These are phyloP conservation scores for Sesia bembeciformis DNA, from an alignment of 2,888 invertebrate species.

Conservation along the genomic window DNA sequence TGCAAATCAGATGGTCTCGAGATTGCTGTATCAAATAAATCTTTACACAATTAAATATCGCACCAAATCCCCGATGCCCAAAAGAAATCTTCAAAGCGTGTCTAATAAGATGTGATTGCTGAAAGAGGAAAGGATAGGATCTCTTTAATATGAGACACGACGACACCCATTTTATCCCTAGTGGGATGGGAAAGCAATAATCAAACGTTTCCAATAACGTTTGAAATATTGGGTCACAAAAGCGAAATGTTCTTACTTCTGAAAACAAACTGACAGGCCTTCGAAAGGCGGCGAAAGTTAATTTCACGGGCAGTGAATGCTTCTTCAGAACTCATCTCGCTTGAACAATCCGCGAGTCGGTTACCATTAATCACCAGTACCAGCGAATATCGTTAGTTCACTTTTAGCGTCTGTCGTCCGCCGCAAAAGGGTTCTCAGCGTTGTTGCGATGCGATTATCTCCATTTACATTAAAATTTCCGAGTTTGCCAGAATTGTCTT, in stretches of 20 bases:
- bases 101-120: background rate
- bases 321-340: conserved; percentile 63
- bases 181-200: conserved; percentile 7
- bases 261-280: conserved; percentile 55
- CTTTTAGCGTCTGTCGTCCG: background rate
- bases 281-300: conserved; percentile 62
- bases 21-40: no score
- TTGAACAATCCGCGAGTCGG: conserved; percentile 56
- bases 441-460: background rate
- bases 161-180: background rate
- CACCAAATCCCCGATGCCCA: no score
- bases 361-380: conserved; percentile 53
- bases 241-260: conserved; percentile 32
- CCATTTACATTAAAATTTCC: background rate
- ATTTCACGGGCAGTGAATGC: conserved; percentile 69
- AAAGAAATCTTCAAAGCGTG: background rate
- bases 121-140: background rate
- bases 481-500: background rate
- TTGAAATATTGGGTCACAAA: conserved; percentile 31
- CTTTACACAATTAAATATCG: no score
- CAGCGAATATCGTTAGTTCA: conserved; percentile 1
- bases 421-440: background rate
- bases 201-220: conserved; percentile 24
- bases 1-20: no score
- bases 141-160: background rate